These are phyloP conservation scores for Jordanella pulchra DNA, from an alignment of 2,797 vertebrate genomes.

Conservation along the genomic window DNA sequence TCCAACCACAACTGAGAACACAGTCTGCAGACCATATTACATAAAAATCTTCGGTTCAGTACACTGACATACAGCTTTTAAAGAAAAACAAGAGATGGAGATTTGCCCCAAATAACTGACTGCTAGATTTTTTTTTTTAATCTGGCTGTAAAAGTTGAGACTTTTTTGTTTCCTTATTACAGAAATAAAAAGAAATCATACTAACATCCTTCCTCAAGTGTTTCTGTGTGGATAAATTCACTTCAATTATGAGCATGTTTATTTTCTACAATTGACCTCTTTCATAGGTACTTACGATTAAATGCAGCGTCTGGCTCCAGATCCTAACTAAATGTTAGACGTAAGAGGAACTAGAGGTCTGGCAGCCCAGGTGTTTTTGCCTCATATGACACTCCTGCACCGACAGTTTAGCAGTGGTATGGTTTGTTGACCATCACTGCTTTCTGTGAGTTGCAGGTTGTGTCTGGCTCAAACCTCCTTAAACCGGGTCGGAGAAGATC, in stretches of 20 bases:
- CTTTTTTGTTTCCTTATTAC: background rate
- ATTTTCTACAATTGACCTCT: background rate
- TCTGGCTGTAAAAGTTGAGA: background rate
- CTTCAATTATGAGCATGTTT: background rate
- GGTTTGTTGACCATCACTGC: slow-evolving; percentile 12
- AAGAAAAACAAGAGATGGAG: background rate
- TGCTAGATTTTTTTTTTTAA: background rate
- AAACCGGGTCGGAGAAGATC: slow-evolving; percentile 21
- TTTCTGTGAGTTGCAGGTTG: background rate
- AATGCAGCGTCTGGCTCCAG: slow-evolving; percentile 61
- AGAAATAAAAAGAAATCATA: background rate
- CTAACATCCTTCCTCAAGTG: background rate
- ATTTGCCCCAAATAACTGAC: background rate
- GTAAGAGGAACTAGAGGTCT: background rate
- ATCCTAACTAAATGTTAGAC: slow-evolving; percentile 50
- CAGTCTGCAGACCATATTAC: background rate
- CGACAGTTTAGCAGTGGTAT: background rate
- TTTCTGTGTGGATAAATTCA: background rate
- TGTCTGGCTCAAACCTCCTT: slow-evolving; percentile 40
- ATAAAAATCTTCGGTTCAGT: background rate
- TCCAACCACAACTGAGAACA: background rate
- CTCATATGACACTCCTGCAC: slow-evolving; percentile 41
- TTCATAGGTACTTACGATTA: slow-evolving; percentile 45
- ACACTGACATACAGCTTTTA: background rate
- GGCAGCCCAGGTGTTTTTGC: slow-evolving; percentile 32